phyloP scores from a whole-genome alignment of 2,113 vertebrate species.

The Prunella himalayana region DNA sequence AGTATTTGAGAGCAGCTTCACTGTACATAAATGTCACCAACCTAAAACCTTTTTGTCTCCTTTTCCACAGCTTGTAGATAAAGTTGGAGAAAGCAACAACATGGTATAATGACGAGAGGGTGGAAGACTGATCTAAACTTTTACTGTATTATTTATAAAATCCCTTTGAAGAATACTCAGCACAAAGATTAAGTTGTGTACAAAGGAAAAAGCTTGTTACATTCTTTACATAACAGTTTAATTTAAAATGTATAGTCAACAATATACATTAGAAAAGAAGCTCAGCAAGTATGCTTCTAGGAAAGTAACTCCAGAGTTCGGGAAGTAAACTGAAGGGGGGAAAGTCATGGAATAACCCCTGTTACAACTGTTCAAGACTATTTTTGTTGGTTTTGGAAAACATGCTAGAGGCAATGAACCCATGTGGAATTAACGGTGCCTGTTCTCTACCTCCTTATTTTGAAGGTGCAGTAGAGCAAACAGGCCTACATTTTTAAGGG shows the following conservation, averaged over 20 bases:
- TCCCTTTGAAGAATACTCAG: conserved; percentile 75
- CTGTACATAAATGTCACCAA: neutral
- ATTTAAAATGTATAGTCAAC: conserved; percentile 68
- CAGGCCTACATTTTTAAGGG: conserved; percentile 44
- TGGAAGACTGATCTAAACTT: conserved; percentile 74
- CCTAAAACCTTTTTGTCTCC: conserved; percentile 42
- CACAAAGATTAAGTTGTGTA: conserved; percentile 75
- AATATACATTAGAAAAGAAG: conserved; percentile 64
- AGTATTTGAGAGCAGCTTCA: conserved; percentile 15
- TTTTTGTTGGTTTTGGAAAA: conserved; percentile 27
- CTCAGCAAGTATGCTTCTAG: conserved; percentile 54
- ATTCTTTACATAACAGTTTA: conserved; percentile 71
- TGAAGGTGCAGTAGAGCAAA: conserved; percentile 41
- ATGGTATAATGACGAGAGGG: conserved; percentile 89
- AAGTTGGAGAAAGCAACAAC: conserved; percentile 92
- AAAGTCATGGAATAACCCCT: conserved; percentile 16
- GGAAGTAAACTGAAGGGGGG: conserved; percentile 50
- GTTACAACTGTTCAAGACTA: conserved; percentile 37
- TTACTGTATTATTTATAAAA: conserved; percentile 79
- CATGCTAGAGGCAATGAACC: conserved; percentile 3
- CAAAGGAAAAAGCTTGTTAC: conserved; percentile 72
- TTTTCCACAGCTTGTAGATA: conserved; percentile 88
- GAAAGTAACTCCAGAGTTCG: conserved; percentile 46
- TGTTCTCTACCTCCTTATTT: conserved; percentile 64
- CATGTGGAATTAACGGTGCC: conserved; percentile 42